phyloP scores from a whole-genome alignment of 2,797 vertebrate species.

The Merluccius polli region DNA sequence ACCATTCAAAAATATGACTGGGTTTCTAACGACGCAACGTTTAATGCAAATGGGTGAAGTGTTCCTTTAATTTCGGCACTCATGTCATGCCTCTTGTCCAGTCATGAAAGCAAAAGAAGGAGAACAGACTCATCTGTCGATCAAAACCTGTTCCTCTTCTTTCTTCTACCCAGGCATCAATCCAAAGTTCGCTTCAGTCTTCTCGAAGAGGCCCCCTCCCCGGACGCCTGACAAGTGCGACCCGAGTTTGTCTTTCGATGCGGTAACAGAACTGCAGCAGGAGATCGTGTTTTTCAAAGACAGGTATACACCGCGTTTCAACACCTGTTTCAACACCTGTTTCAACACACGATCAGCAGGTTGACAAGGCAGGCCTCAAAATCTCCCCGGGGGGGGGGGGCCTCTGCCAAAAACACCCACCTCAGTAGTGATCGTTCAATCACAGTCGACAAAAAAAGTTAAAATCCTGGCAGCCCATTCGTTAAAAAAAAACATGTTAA shows the following conservation, averaged over 20 bases:
- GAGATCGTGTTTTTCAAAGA: slow-evolving; percentile 87
- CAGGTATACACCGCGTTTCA: slow-evolving; percentile 62
- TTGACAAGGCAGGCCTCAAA: too few relatives aligned
- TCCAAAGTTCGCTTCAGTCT: slow-evolving; percentile 28
- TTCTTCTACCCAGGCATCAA: slow-evolving; percentile 46
- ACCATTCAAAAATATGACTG: too few relatives aligned
- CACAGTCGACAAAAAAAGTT: too few relatives aligned
- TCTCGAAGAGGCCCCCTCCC: slow-evolving; percentile 75
- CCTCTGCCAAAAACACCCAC: not conserved
- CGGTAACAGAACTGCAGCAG: slow-evolving; percentile 79
- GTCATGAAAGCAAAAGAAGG: too few relatives aligned
- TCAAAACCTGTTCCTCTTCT: slow-evolving; percentile 2
- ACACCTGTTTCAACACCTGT: too few relatives aligned
- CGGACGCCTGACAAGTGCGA: slow-evolving; percentile 88
- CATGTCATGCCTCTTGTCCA: too few relatives aligned
- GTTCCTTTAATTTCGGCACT: too few relatives aligned
- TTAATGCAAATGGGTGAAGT: too few relatives aligned
- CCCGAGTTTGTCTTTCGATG: slow-evolving; percentile 77
- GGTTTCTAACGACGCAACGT: too few relatives aligned
- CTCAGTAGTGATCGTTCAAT: not conserved
- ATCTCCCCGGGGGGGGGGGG: too few relatives aligned
- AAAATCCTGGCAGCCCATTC: not conserved
- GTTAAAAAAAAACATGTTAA: not conserved
- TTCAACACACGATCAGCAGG: too few relatives aligned
- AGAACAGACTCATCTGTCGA: not conserved